Evolutionary conservation across 1,140 invertebrate species (phyloP), one percentile per base, ranked within the genome.

Genomic region (Megathymus violae): DNA sequence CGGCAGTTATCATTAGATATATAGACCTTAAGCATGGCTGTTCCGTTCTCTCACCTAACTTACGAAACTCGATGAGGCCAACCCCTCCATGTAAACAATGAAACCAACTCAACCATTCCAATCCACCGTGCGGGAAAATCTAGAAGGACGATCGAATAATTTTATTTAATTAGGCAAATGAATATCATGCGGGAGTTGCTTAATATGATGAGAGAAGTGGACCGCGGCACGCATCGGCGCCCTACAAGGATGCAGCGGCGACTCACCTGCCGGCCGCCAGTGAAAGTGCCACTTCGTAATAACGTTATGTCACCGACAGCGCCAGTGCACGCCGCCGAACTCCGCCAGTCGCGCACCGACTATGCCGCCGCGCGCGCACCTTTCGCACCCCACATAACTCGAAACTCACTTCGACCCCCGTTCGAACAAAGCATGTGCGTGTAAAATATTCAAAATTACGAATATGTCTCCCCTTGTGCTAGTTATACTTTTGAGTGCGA

Each of bases 211-310:
- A 64, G 63, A 62, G 61, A 74, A 78, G 62, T 74, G 64, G 70
- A 75, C 62, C 73, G 64, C 27, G 46, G 56, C 64, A 65, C 62
- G 69, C 68, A 70, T 64, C 73, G 64, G 36, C 74, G 76, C 74
- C 82, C 78, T 84, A 81, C 80, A 85, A 86, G 80, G 80, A 83
- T 81, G 78, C 64, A 51, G 66, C 64, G 64, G 54, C 63, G 64
- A 62, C 56, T 58, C 69, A 58, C 46, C 65, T 61, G 66, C 67
- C 48, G 67, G 65, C 58, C 67, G 72, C 72, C 82, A 86, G 87
- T 87, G 87, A 89, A 89, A 89, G 87, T 88, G 73, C 65, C 64
- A 58, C 66, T 51, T 67, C 74, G 79, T 81, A 83, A 82, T 73
- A 64, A 58, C 64, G 79, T 89, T 88, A 89, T 88, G 85, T 89